Evolutionary conservation across 2,888 invertebrate species (phyloP), one percentile per base, ranked within the genome.

Genomic region (Melitaea athalia): DNA sequence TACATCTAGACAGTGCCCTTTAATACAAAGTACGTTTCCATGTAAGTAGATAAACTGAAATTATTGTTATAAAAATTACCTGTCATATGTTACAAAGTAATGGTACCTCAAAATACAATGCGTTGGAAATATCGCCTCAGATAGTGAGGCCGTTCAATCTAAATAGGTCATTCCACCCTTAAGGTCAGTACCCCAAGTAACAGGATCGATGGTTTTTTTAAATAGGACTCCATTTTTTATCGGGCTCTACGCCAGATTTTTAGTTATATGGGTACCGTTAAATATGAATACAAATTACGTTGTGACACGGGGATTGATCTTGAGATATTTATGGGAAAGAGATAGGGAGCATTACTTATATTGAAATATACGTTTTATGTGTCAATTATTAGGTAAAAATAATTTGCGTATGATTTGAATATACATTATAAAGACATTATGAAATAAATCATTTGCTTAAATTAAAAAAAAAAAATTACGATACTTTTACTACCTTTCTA

Each of bases 161-260:
- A 90, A 89, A 86, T 92, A 85, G 92, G 91, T 91, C 92, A 87
- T 89, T 91, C 89, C 87, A 89, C 89, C 91, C 89, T 79, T 78
- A 77, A 80, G 92, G 90, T 91, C 90, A 89, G 86, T 90, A 86
- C 83, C 88, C 89, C 79, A 70, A 64, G 70, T 91, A 92, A 92
- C 92, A 91, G 92, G 92, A 92, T 57, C 87, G 76, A 79, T 77
- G 76, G 80, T 89, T 91, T 92, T 91, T 92, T 90, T 81, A 78
- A 72, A 78, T 81, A 80, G 82, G 83, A 82, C 80, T 82, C 81
- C 89, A 91, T 92, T 92, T 92, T 91, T 92, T 91, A 91, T 91
- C 88, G 83, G 74, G 79, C 84, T 85, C 88, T 89, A 85, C 81
- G 84, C 83, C 84, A 79, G 84, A 88, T 88, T 88, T 87, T 85